Base-by-base conservation (phyloP, 2,888 invertebrate species). In the Lysandra coridon region DNA sequence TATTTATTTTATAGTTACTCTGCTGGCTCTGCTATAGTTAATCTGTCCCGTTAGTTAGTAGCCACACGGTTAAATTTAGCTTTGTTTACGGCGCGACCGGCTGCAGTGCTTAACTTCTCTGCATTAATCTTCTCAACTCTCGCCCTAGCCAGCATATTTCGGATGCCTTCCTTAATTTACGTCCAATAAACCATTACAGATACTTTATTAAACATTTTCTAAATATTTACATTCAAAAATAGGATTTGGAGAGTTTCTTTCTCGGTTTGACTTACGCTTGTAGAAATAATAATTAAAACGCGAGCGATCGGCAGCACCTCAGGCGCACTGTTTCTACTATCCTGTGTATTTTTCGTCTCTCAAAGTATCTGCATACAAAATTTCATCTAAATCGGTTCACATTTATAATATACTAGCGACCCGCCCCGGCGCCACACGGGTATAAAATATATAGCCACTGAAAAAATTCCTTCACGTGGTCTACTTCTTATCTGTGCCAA, bases 41-140 rank as follows among this genome's bases (percentile, higher is more conserved):
- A 33, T 69, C 69, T 69, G 33, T 69, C 69, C 69, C 69, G 69
- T 69, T 69, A 69, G 69, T 33, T 37, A 69, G 37, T 69, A 69
- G 69, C 33, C 69, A 14, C 69, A 5, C 5, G 69, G 33, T 69
- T 91, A 90, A 90, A 89, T 89, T 89, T 90, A 90, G 87, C 85
- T 82, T 81, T 90, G 91, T 91, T 90, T 90, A 90, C 87, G 84
- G 83, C 85, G 86, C 86, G 90, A 91, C 90, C 89, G 88, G 89
- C 84, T 85, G 84, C 86, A 82, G 84, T 82, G 85, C 84, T 84
- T 87, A 91, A 90, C 90, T 90, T 91, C 88, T 86, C 82, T 88
- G 33, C 69, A 88, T 89, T 87, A 89, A 84, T 84, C 85, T 87
- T 84, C 85, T 83, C 79, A 77, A 80, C 78, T 81, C 82, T 81